Conservation (phyloP, 2,888 invertebrate species). For the Hydroisotoma schaefferi region DNA sequence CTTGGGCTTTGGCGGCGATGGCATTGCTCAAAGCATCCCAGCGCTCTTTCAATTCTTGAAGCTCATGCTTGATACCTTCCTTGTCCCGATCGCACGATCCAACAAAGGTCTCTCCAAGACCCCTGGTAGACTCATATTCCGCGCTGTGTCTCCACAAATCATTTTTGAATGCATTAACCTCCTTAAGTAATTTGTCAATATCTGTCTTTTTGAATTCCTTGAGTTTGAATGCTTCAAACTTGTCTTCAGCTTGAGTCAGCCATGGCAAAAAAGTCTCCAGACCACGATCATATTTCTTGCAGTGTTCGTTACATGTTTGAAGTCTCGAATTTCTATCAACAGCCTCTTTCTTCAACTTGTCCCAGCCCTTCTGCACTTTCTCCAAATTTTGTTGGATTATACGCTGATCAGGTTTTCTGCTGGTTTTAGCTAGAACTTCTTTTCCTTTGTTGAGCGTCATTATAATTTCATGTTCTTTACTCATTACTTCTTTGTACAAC, state of each 20-base stretch:
- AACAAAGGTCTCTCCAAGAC: slow-evolving; percentile 81
- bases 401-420: slow-evolving; percentile 57
- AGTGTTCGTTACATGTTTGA: slow-evolving; percentile 83
- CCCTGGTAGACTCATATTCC: slow-evolving; percentile 84
- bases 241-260: slow-evolving; percentile 81
- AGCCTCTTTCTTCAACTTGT: slow-evolving; percentile 81
- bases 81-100: slow-evolving; percentile 86
- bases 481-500: slow-evolving; percentile 80
- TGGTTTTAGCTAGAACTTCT: slow-evolving; percentile 59
- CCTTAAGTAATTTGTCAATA: slow-evolving; percentile 80
- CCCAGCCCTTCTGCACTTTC: slow-evolving; percentile 86
- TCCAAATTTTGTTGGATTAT: slow-evolving; percentile 75
- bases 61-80: slow-evolving; percentile 77
- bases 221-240: slow-evolving; percentile 71
- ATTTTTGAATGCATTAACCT: slow-evolving; percentile 82
- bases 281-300: slow-evolving; percentile 80
- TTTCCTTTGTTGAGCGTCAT: slow-evolving; percentile 88
- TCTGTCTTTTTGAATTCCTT: slow-evolving; percentile 75
- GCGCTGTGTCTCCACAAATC: slow-evolving; percentile 92
- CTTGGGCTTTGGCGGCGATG: slow-evolving; percentile 70
- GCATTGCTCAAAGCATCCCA: slow-evolving; percentile 90
- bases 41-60: slow-evolving; percentile 74
- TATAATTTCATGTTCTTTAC: slow-evolving; percentile 87
- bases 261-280: slow-evolving; percentile 83
- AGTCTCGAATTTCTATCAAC: slow-evolving; percentile 79